Evolutionary conservation across 2,113 vertebrate genomes (phyloP).

Genomic region (Mastomys natalensis): DNA sequence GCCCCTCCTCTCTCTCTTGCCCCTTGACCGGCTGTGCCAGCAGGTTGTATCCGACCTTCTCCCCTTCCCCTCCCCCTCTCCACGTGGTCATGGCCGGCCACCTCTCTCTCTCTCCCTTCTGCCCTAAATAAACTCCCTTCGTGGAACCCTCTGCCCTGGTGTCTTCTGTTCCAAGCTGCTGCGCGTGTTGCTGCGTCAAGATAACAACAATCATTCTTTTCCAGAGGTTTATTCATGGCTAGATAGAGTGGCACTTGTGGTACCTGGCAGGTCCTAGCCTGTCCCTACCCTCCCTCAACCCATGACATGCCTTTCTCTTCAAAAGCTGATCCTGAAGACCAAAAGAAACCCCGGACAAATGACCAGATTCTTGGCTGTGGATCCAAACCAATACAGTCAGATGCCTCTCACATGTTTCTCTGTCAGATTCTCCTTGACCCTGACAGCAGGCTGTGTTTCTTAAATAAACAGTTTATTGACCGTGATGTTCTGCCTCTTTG

Average conservation of each 20-base stretch:
- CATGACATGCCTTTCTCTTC: background rate
- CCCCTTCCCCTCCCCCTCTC: no score
- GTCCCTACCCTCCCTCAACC: background rate
- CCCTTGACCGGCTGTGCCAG: no score
- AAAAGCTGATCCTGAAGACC: background rate
- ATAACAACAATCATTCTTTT: background rate
- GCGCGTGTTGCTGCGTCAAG: no score
- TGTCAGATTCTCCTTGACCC: background rate
- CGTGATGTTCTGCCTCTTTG: background rate
- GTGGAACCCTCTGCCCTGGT: no score
- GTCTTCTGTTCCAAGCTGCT: no score
- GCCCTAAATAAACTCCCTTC: no score
- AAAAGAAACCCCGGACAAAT: background rate
- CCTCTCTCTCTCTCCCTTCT: no score
- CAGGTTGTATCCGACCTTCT: no score
- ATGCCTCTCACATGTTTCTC: background rate
- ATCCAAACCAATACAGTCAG: background rate
- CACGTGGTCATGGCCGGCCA: no score
- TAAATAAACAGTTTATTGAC: background rate
- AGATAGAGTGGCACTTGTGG: background rate
- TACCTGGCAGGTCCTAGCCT: rapidly evolving
- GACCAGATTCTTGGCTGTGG: background rate
- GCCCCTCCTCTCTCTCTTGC: no score
- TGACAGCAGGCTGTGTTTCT: background rate
- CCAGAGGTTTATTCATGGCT: background rate